Evolutionary conservation across 2,113 vertebrate species (phyloP).

Genomic region (Centrocercus urophasianus): DNA sequence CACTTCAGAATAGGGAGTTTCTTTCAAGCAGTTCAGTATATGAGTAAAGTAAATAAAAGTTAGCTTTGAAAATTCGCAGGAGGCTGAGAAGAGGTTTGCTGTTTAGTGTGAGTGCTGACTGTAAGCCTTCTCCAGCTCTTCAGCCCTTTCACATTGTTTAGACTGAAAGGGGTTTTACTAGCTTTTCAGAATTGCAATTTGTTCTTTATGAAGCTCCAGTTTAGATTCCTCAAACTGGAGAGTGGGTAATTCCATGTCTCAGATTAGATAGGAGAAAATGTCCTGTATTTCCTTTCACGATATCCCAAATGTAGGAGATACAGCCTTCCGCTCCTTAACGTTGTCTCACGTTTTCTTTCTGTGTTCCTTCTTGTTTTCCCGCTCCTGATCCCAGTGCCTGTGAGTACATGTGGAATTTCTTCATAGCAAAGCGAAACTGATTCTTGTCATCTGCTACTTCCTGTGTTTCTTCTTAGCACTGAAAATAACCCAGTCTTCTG

Average conservation of each 20-base stretch:
- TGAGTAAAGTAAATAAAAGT: neutral
- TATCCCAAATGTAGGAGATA: neutral
- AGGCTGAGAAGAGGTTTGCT: neutral
- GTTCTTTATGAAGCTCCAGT: neutral
- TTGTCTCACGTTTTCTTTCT: neutral
- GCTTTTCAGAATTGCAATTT: neutral
- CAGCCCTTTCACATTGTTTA: neutral
- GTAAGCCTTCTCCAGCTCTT: neutral
- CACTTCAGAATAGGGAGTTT: neutral
- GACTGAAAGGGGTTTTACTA: neutral
- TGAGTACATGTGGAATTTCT: slow-evolving; percentile 13
- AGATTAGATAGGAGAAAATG: neutral
- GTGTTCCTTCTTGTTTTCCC: neutral
- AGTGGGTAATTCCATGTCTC: neutral
- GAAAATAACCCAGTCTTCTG: neutral
- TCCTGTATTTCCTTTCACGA: neutral
- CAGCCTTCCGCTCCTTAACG: fast-evolving
- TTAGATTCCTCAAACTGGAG: neutral
- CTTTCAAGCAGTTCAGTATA: neutral
- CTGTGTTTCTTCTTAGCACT: slow-evolving; percentile 10
- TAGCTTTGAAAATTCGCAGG: neutral
- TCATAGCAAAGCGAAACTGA: slow-evolving; percentile 32
- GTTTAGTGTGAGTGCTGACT: neutral
- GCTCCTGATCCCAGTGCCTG: neutral
- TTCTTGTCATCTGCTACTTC: neutral